phyloP scores from a whole-genome alignment of 2,797 vertebrate species.

The Pygocentrus nattereri region DNA sequence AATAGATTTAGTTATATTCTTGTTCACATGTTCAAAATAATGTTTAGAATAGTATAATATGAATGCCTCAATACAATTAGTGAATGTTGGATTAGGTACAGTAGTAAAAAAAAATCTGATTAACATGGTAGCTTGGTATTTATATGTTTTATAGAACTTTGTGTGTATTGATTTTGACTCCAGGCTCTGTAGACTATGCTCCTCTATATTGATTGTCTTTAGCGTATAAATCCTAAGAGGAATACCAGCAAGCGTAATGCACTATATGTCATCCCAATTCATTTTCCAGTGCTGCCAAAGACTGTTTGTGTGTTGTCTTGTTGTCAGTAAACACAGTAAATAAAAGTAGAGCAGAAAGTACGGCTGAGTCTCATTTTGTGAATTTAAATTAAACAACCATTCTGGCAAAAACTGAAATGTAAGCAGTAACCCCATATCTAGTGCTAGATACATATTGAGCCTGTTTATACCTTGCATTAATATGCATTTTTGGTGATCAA shows the following conservation, averaged over 20 bases:
- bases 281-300: not conserved
- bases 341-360: not conserved
- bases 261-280: not conserved
- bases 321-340: conserved; percentile 4
- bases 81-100: not conserved
- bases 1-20: not conserved
- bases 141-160: not conserved
- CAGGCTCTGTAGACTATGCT: not conserved
- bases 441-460: not conserved
- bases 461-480: too few species aligned
- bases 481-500: too few species aligned
- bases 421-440: not conserved
- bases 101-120: not conserved
- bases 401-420: not conserved
- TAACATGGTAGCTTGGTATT: not conserved
- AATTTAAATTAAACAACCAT: not conserved
- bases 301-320: conserved; percentile 6
- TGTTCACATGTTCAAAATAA: not conserved
- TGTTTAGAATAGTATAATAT: not conserved
- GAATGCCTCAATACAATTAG: not conserved
- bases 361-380: not conserved
- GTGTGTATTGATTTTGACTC: not conserved
- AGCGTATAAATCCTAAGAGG: not conserved
- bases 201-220: not conserved
- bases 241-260: not conserved